Conservation (phyloP, 2,888 invertebrate species). For the Pyrrhosoma nymphula region DNA sequence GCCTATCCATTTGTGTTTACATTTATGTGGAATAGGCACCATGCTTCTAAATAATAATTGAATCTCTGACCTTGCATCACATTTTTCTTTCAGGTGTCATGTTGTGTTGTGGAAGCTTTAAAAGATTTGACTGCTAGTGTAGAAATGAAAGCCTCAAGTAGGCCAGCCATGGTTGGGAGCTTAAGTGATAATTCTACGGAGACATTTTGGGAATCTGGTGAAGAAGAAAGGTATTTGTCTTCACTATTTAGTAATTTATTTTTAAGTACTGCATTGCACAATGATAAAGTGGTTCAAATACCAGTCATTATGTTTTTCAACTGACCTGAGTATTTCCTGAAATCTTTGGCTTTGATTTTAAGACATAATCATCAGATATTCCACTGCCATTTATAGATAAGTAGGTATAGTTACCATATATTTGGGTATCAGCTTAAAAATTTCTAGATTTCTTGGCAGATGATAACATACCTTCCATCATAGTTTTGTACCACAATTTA, state of each 20-base stretch:
- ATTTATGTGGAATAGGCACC: no score
- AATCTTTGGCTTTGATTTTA: background rate
- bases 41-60: no score
- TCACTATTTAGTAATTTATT: background rate
- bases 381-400: no score
- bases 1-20: no score
- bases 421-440: no score
- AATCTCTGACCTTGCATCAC: background rate
- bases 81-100: slow-evolving; percentile 23
- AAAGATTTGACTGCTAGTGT: slow-evolving; percentile 87
- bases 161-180: slow-evolving; percentile 96
- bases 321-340: background rate
- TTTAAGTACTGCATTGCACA: background rate
- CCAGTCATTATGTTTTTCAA: background rate
- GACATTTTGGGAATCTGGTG: slow-evolving; percentile 99
- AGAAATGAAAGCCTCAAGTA: slow-evolving; percentile 93
- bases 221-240: slow-evolving; percentile 85
- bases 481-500: no score
- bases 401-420: no score
- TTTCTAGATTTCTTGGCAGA: no score
- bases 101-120: slow-evolving; percentile 81
- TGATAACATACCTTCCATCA: no score
- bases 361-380: background rate
- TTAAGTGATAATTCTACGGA: slow-evolving; percentile 96
- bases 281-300: background rate